phyloP scores from a whole-genome alignment of 2,888 invertebrate species.

The Caenorhabditis auriculariae region DNA sequence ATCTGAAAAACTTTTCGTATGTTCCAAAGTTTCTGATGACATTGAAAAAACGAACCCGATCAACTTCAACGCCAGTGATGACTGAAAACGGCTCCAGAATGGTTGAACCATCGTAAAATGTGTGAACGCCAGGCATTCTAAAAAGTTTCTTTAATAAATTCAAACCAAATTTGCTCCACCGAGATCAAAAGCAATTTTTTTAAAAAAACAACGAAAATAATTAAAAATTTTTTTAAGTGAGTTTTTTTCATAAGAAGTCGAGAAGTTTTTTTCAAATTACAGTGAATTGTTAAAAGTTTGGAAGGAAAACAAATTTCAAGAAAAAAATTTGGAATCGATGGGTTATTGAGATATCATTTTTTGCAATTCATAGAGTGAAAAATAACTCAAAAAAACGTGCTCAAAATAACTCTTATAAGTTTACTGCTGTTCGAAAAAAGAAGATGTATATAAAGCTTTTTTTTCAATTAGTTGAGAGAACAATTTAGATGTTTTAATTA shows the following conservation, averaged over 20 bases:
- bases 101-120: slow-evolving; percentile 57
- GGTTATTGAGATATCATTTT: too few species aligned
- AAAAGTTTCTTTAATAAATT: too few species aligned
- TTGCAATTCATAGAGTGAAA: too few species aligned
- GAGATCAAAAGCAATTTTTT: neutral
- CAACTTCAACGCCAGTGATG: slow-evolving; percentile 46
- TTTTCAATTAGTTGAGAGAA: too few species aligned
- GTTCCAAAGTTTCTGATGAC: neutral
- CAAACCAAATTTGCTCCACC: too few species aligned
- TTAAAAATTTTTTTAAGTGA: neutral
- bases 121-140: slow-evolving; percentile 57
- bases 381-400: too few species aligned
- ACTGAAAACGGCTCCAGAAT: slow-evolving; percentile 51
- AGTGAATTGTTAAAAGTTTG: neutral
- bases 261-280: neutral
- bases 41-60: slow-evolving; percentile 39
- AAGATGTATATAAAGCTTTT: too few species aligned
- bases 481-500: too few species aligned
- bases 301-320: neutral
- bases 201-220: neutral
- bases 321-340: neutral
- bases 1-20: slow-evolving; percentile 36
- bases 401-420: too few species aligned
- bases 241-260: neutral
- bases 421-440: too few species aligned